Evolutionary conservation across 2,113 vertebrate species (phyloP).

Genomic region (Perccottus glenii): DNA sequence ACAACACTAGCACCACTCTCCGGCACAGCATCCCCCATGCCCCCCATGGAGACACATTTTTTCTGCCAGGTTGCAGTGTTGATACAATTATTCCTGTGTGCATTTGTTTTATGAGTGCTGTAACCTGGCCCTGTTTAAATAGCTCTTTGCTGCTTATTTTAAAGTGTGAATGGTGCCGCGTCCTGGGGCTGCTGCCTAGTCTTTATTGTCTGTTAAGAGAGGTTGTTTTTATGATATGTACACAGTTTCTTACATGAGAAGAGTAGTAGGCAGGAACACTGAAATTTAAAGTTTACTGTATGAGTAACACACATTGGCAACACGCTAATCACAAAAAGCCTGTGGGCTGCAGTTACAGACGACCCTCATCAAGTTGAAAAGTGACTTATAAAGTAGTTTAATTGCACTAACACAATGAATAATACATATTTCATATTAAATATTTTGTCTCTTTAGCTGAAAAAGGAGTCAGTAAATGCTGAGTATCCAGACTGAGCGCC

Average conservation of each 20-base stretch:
- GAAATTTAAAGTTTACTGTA: conserved; percentile 22
- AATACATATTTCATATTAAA: too few relatives aligned
- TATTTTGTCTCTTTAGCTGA: too few relatives aligned
- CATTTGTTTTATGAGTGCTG: conserved; percentile 74
- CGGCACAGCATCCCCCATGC: conserved; percentile 38
- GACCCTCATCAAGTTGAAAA: too few relatives aligned
- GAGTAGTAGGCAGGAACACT: conserved; percentile 22
- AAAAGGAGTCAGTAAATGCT: background rate
- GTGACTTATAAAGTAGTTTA: too few relatives aligned
- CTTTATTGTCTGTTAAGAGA: conserved; percentile 57
- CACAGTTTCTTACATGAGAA: conserved; percentile 24
- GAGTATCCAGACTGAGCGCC: conserved; percentile 6
- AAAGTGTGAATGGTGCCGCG: conserved; percentile 64
- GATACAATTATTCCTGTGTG: conserved; percentile 75
- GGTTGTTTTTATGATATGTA: conserved; percentile 40
- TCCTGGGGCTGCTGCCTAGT: conserved; percentile 38
- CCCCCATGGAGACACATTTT: conserved; percentile 58
- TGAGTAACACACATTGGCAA: conserved; percentile 19
- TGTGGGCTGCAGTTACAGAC: background rate
- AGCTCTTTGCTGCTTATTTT: conserved; percentile 70
- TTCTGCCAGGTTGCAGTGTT: conserved; percentile 65
- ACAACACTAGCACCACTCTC: conserved; percentile 55
- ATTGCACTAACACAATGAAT: too few relatives aligned
- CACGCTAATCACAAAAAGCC: background rate
- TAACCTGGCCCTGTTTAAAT: conserved; percentile 70